phyloP scores from a whole-genome alignment of 2,113 vertebrate species.

The Sakesphorus luctuosus region DNA sequence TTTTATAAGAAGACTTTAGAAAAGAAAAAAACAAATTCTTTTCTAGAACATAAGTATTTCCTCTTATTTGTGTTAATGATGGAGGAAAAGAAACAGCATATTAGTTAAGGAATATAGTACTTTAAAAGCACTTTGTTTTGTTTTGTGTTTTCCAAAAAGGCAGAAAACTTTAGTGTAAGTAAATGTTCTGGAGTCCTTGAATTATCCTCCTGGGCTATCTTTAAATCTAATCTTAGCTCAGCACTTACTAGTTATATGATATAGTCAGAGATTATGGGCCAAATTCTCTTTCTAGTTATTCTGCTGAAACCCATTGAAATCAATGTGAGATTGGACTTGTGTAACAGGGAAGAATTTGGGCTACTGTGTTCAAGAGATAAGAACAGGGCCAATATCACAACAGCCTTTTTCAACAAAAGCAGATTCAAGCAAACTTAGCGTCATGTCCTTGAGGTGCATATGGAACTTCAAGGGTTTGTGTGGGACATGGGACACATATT shows the following conservation, averaged over 20 bases:
- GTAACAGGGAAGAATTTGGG: conserved; percentile 27
- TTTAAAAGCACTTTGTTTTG: not conserved
- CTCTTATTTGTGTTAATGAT: not conserved
- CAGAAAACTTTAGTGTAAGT: not conserved
- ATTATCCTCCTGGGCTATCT: conserved; percentile 41
- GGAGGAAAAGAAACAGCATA: not conserved
- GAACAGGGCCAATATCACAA: conserved; percentile 44
- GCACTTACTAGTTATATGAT: conserved; percentile 34
- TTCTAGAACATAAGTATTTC: not conserved
- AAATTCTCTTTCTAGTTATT: conserved; percentile 52
- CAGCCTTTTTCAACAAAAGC: not conserved
- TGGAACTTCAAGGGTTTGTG: not conserved
- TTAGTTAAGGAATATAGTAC: not conserved
- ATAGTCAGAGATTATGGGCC: conserved; percentile 48
- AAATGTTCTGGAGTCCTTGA: conserved; percentile 46
- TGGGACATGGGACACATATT: not conserved
- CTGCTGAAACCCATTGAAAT: conserved; percentile 47
- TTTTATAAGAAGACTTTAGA: not conserved
- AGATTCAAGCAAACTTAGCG: not conserved
- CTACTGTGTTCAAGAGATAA: conserved; percentile 56
- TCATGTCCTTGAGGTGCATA: not conserved
- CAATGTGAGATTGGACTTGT: conserved; percentile 60
- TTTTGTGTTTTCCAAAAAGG: not conserved
- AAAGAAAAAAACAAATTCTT: not conserved
- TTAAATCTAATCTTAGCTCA: conserved; percentile 58